Evolutionary conservation across 2,888 invertebrate species (phyloP), one percentile per base, ranked within the genome.

Genomic region (Ophraella communa): DNA sequence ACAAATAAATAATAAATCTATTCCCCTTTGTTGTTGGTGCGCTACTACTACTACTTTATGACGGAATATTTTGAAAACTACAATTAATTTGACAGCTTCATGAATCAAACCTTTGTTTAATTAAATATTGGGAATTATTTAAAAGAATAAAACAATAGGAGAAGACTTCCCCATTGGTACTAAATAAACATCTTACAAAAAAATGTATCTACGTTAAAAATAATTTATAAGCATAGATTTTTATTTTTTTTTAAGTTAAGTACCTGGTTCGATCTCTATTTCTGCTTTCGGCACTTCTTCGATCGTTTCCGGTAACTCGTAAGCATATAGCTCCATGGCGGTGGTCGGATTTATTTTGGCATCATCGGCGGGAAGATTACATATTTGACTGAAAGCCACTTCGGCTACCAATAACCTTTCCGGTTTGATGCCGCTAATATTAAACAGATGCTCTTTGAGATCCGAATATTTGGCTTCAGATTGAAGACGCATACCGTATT

Each of bases 401-500:
- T 93, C 92, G 71, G 89, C 91, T 51, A 94, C 82, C 61, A 92
- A 81, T 80, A 94, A 84, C 20, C 90, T 87, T 72, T 84, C 82
- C 0, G 86, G 81, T 65, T 85, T 83, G 56, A 92, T 82, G 11
- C 86, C 86, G 72, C 90, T 89, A 58, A 91, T 80, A 8, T 85
- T 83, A 2, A 88, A 83, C 18, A 95, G 82, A 67, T 90, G 89
- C 68, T 86, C 86, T 82, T 94, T 94, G 44, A 95, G 80, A 63
- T 90, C 89, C n/a, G 84, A 77, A 76, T 93, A 93, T 51, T 90
- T 91, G 66, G 92, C 92, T 72, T 95, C 95, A 5, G 93, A 91
- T 80, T 91, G 92, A 21, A 95, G 85, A 1, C 94, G 86, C 65
- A 95, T 84, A 1, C 95, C 95, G 80, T 95, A 96, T 78, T 93